Evolutionary conservation across 2,797 vertebrate species (phyloP), one percentile per base, ranked within the genome.

Genomic region (Myioborus miniatus): DNA sequence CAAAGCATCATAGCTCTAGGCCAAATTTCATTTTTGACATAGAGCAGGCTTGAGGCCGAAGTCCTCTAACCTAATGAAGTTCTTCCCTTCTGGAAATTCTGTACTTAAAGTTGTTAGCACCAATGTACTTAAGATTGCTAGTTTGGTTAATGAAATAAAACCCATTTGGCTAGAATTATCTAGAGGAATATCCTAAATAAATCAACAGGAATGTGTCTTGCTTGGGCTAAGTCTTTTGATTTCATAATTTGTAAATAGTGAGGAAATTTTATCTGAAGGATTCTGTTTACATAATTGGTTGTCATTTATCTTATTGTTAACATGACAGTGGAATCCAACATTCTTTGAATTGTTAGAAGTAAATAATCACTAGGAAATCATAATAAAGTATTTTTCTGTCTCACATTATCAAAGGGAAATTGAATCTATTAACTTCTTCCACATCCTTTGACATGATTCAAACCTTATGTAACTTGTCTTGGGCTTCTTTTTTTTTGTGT

Each of bases 281-380:
- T 87, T 79, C 9, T 22, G 23, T 82, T 90, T 90, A 67, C 24
- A 37, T 87, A 91, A 70, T 37, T 49, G 15, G 32, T 72, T 93
- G 70, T 76, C 19, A 78, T 86, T 95, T 93, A 50, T 90, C 72
- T 83, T 88, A 50, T 3, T 88, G 65, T 85, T 96, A 94, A 44
- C n/a, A 59, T 44, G 74, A 27, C 41, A 65, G 29, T 63, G 37
- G 41, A 59, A 74, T 87, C 90, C 76, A 93, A 32, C 69, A 91
- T 94, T 95, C 80, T 93, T 94, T 83, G 63, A 52, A 94, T 94
- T 93, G 59, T 65, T 88, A 78, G 37, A 78, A 94, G 86, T 88
- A 72, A 93, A 68, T 75, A 86, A 83, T 94, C 58, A 39, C 14
- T 76, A 83, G 60, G 37, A 89, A 87, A 79, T 93, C 13, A 49